Percentiles rank a stretch among this genome's conserved stretches.
Conservation (phyloP, 1,140 invertebrate genomes). For the Drosophila leontia region DNA sequence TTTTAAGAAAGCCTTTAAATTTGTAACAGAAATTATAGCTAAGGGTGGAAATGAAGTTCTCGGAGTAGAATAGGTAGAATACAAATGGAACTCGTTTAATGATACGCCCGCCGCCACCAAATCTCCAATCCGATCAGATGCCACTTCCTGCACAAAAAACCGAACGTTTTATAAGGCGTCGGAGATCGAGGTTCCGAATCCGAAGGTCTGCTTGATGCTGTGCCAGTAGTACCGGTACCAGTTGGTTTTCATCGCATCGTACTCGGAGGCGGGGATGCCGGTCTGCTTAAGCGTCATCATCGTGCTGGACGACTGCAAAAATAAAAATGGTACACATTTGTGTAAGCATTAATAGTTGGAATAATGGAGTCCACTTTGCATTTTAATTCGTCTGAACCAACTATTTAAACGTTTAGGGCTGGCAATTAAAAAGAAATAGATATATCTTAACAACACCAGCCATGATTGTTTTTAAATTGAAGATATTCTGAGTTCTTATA, state of each 20-base stretch:
- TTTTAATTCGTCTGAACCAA: no score
- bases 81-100: constrained; percentile 37
- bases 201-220: constrained; percentile 96
- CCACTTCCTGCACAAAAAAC: constrained; percentile 8
- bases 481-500: no score
- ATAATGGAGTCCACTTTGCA: neutral
- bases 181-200: constrained; percentile 91
- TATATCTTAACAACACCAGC: no score
- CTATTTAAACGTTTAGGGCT: no score
- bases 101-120: constrained; percentile 12
- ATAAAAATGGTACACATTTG: constrained; percentile 2
- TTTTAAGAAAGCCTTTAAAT: constrained; percentile 40
- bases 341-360: neutral
- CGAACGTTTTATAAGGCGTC: constrained; percentile 63
- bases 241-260: constrained; percentile 93
- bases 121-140: constrained; percentile 13
- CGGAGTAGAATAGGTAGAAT: constrained; percentile 30
- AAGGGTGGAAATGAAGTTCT: constrained; percentile 51
- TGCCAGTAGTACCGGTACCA: constrained; percentile 97
- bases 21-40: constrained; percentile 67
- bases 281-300: constrained; percentile 92
- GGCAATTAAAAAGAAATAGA: no score
- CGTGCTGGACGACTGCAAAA: constrained; percentile 90
- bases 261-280: constrained; percentile 91
- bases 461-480: no score